These are phyloP conservation scores for Julus scanicus DNA, from an alignment of 2,888 invertebrate genomes.

Conservation along the genomic window DNA sequence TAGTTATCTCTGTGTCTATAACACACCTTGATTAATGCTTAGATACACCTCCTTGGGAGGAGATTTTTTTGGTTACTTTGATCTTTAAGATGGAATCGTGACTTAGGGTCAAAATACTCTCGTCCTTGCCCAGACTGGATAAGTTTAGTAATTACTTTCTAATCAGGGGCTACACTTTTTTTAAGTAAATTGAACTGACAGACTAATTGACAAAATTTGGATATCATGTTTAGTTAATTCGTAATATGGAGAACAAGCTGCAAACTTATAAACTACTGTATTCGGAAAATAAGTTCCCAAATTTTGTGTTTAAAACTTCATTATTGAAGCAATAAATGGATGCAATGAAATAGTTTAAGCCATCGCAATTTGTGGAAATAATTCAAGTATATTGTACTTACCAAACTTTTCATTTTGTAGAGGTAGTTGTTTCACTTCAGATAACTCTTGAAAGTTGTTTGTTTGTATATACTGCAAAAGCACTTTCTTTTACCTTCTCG, in stretches of 20 bases:
- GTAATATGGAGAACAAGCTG: neutral
- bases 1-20: neutral
- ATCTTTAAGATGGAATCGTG: neutral
- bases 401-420: slow-evolving; percentile 24
- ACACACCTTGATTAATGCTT: slow-evolving; percentile 7
- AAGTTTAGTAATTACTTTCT: neutral
- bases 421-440: neutral
- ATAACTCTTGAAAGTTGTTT: neutral
- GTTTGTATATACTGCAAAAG: neutral
- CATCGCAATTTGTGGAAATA: no score
- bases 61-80: neutral
- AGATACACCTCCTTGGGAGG: neutral
- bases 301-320: no score
- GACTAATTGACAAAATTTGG: neutral
- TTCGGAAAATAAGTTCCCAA: neutral
- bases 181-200: neutral
- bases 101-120: neutral
- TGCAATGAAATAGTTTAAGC: no score
- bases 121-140: neutral
- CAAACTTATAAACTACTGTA: neutral
- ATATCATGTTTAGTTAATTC: neutral
- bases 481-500: slow-evolving; percentile 50
- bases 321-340: no score
- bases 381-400: neutral
- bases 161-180: neutral